These are phyloP conservation scores for Atherinomorus stipes DNA, from an alignment of 2,113 vertebrate genomes.

Conservation along the genomic window DNA sequence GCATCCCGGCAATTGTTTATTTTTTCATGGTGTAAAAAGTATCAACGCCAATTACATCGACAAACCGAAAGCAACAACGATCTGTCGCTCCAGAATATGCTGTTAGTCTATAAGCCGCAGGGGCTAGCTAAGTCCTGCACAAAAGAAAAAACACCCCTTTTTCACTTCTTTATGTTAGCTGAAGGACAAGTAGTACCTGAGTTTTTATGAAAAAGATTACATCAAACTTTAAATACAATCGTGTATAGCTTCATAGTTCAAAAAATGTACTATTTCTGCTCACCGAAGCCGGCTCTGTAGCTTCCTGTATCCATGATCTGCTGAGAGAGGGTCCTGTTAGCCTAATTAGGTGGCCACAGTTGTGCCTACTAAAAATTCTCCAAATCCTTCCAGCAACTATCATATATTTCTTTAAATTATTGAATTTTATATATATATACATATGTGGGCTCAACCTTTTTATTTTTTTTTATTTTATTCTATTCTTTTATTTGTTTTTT, in stretches of 20 bases:
- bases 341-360: slow-evolving; percentile 13
- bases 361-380: slow-evolving; percentile 66
- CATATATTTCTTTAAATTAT: no score
- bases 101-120: slow-evolving; percentile 29
- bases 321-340: slow-evolving; percentile 61
- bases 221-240: background rate
- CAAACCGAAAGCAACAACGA: background rate
- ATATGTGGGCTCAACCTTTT: no score
- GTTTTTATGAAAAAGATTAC: background rate
- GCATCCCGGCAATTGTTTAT: accelerated
- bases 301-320: slow-evolving; percentile 76
- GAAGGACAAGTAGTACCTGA: background rate
- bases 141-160: background rate
- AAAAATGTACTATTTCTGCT: slow-evolving; percentile 43
- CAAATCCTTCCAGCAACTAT: background rate
- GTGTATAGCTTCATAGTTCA: background rate
- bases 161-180: background rate
- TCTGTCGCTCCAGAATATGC: background rate
- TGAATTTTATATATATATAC: no score
- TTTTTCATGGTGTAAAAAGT: background rate
- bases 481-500: no score
- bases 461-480: no score
- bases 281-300: slow-evolving; percentile 82
- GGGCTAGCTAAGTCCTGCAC: slow-evolving; percentile 45
- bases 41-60: background rate